Conservation (phyloP, 1,140 invertebrate genomes). For the Drosophila kanapiae region DNA sequence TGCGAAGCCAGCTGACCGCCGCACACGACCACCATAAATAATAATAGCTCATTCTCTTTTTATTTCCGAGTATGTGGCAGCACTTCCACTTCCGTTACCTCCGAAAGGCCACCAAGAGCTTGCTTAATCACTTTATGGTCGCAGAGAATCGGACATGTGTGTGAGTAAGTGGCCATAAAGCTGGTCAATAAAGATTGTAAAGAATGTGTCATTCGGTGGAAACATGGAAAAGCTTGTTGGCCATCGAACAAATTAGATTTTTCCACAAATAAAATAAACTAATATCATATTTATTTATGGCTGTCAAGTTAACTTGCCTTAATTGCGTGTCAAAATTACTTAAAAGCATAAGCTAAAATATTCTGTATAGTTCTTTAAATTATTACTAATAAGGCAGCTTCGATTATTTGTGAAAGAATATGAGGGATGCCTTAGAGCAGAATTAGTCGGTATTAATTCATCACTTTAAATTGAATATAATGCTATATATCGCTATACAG, state of each 20-base stretch:
- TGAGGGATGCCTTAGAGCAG: not conserved
- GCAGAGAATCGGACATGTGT: not conserved
- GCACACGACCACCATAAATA: constrained; percentile 51
- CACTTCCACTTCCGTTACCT: constrained; percentile 19
- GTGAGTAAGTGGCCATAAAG: not conserved
- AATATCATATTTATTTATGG: not conserved
- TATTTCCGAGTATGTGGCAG: constrained; percentile 15
- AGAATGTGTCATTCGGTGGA: not conserved
- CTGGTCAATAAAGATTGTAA: not conserved
- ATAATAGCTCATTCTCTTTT: constrained; percentile 57
- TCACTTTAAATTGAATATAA: not conserved
- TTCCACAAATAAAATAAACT: not conserved
- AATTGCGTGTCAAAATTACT: not conserved
- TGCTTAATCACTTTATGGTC: constrained; percentile 29
- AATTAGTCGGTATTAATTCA: not conserved
- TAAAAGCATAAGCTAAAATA: not conserved
- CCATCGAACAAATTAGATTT: not conserved
- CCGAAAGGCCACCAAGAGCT: constrained; percentile 2
- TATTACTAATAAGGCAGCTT: not conserved
- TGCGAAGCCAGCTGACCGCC: constrained; percentile 9
- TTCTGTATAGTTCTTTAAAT: not conserved
- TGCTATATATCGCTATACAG: constrained; percentile 1
- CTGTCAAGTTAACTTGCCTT: not conserved
- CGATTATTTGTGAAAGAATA: not conserved
- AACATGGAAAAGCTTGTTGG: not conserved